Percentiles rank a stretch among this genome's conserved stretches.
Evolutionary conservation across 2,797 vertebrate genomes (phyloP).

Genomic region (Gambusia yucatana): DNA sequence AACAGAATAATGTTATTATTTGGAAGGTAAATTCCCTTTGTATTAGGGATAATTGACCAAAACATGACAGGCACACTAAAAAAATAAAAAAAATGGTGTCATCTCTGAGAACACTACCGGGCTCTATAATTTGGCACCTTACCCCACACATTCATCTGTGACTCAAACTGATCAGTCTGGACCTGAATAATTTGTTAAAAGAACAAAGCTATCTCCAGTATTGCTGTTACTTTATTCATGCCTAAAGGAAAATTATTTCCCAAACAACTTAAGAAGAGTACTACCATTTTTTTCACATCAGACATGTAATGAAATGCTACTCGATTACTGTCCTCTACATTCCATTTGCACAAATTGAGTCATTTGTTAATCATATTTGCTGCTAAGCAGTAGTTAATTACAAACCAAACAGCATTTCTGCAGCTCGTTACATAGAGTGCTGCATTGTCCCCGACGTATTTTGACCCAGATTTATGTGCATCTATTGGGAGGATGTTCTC

Average conservation of each 20-base stretch:
- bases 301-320: slow-evolving; percentile 16
- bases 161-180: neutral
- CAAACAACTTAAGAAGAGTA: neutral
- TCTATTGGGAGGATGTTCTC: slow-evolving; percentile 41
- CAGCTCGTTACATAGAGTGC: slow-evolving; percentile 31
- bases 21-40: neutral
- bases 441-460: slow-evolving; percentile 57
- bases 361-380: slow-evolving; percentile 31
- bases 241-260: neutral
- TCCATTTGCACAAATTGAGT: slow-evolving; percentile 17
- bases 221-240: neutral
- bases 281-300: neutral
- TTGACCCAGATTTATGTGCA: slow-evolving; percentile 66
- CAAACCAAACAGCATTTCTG: slow-evolving; percentile 39
- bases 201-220: too few relatives aligned
- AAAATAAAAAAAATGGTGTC: neutral
- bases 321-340: slow-evolving; percentile 7
- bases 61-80: neutral
- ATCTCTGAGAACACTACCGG: neutral
- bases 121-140: neutral
- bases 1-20: neutral
- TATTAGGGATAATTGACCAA: neutral
- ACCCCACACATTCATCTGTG: neutral
- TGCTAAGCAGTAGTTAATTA: slow-evolving; percentile 40
- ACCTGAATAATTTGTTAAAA: neutral